Evolutionary conservation across 2,113 vertebrate species (phyloP).

Genomic region (Pycnonotus jocosus): DNA sequence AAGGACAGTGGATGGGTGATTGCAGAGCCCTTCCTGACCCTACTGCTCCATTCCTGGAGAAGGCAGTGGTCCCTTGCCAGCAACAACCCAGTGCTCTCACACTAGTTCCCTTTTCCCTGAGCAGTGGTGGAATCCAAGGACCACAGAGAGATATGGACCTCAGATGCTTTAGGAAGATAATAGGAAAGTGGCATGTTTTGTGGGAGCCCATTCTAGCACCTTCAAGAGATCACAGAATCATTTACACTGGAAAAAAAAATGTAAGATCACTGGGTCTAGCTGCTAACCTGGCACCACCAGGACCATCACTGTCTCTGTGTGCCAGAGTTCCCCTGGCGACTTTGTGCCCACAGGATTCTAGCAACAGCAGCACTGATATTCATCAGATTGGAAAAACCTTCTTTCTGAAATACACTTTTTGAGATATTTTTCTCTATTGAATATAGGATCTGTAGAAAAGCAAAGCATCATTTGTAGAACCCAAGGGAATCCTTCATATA

Average conservation of each 20-base stretch:
- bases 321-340: neutral
- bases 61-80: neutral
- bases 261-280: fast-evolving
- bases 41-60: neutral
- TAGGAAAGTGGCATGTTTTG: neutral
- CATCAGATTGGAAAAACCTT: neutral
- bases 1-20: fast-evolving
- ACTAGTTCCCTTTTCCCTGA: neutral
- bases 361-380: neutral
- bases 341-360: neutral
- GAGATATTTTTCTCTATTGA: neutral
- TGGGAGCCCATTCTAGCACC: neutral
- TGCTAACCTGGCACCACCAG: neutral
- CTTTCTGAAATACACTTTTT: neutral
- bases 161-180: neutral
- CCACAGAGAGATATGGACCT: neutral
- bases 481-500: neutral
- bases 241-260: neutral
- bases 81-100: neutral
- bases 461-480: neutral
- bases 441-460: neutral
- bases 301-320: neutral
- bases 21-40: neutral
- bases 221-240: neutral
- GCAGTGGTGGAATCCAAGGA: neutral